Conservation (phyloP, 2,888 invertebrate genomes). For the Ichneumoninae sp. region DNA sequence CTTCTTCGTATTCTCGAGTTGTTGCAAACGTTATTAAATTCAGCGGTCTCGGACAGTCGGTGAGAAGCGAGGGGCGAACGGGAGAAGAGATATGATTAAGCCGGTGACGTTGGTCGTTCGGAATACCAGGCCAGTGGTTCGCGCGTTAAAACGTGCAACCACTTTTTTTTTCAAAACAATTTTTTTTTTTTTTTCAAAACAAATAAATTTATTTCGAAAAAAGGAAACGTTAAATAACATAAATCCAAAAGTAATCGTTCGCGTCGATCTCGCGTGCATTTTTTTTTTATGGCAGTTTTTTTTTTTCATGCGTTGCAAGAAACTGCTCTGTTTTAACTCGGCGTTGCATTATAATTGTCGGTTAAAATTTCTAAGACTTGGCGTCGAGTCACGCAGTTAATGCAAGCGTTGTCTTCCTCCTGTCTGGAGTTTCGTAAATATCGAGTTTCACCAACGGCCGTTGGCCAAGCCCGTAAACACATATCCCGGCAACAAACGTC, state of each 20-base stretch:
- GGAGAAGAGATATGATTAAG: conserved; percentile 17
- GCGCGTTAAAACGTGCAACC: not conserved
- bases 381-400: not conserved
- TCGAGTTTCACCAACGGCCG: not conserved
- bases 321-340: not conserved
- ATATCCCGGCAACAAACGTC: not conserved
- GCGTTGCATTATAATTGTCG: not conserved
- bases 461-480: not conserved
- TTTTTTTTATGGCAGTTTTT: not conserved
- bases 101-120: conserved; percentile 16
- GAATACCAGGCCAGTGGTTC: conserved; percentile 7
- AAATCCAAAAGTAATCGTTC: not conserved
- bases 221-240: not conserved
- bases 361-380: not conserved
- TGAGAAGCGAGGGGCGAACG: not conserved
- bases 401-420: not conserved
- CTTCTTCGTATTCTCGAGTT: conserved; percentile 13
- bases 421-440: not conserved
- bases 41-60: conserved; percentile 10
- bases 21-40: conserved; percentile 23
- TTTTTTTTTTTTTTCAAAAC: not conserved
- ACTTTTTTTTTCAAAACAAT: not conserved
- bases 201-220: not conserved
- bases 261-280: not conserved
- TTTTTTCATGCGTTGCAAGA: not conserved